A percentile compares a stretch with the other conserved stretches of the same genome.
Evolutionary conservation across 2,888 invertebrate genomes (phyloP).

Genomic region (Amphimallon solstitiale): DNA sequence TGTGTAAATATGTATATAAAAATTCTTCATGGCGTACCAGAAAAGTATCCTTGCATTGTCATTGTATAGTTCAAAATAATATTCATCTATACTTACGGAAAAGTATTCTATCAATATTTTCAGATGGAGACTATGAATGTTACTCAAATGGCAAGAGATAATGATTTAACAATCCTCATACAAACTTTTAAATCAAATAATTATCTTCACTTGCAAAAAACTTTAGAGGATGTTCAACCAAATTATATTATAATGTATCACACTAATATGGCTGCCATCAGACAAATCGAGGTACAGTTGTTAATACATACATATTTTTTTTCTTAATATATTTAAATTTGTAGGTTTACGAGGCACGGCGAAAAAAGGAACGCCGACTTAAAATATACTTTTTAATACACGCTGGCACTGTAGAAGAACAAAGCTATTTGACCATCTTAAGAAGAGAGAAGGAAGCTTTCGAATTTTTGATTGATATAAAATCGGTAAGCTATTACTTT

Average conservation of each 20-base stretch:
- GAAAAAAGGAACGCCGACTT: conserved; percentile 65
- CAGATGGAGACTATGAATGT: conserved; percentile 76
- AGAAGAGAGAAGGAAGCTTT: conserved; percentile 95
- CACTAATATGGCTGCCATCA: conserved; percentile 84
- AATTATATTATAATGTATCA: conserved; percentile 91
- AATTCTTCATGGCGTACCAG: too few relatives aligned
- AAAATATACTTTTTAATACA: conserved; percentile 92
- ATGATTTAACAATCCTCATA: conserved; percentile 73
- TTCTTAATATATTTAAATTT: conserved; percentile 41
- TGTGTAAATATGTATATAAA: too few relatives aligned
- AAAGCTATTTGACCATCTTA: conserved; percentile 90
- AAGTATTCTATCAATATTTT: conserved; percentile 51
- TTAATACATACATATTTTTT: too few relatives aligned
- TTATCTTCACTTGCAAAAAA: conserved; percentile 76
- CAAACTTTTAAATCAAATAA: conserved; percentile 83
- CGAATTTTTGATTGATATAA: conserved; percentile 89
- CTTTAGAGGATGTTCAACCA: conserved; percentile 76
- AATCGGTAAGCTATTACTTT: conserved; percentile 78
- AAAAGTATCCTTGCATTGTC: too few relatives aligned
- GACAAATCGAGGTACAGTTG: conserved; percentile 82
- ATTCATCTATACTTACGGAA: too few relatives aligned
- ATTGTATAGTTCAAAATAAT: too few relatives aligned
- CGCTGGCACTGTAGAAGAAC: conserved; percentile 94
- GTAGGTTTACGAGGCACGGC: conserved; percentile 76
- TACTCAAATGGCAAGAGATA: conserved; percentile 66